Evolutionary conservation across 2,888 invertebrate genomes (phyloP).

Genomic region (Urechis unicinctus): DNA sequence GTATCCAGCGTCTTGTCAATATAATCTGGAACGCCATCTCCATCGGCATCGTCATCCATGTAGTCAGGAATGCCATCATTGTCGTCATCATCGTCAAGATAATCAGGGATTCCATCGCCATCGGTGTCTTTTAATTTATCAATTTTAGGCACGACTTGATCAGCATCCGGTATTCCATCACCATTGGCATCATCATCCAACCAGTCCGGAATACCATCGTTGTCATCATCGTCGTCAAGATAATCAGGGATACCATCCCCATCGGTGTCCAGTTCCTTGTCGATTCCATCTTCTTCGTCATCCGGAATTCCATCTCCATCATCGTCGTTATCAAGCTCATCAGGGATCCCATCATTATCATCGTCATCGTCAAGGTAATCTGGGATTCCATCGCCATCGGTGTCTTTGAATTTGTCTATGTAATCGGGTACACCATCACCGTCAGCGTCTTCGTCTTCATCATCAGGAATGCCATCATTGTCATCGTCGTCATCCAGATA

Average conservation of each 20-base stretch:
- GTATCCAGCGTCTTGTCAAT: constrained; percentile 12
- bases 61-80: constrained; percentile 25
- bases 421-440: constrained; percentile 30
- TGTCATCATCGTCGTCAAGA: constrained; percentile 15
- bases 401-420: constrained; percentile 12
- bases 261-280: constrained; percentile 12
- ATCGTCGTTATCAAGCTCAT: constrained; percentile 8
- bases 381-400: constrained; percentile 38
- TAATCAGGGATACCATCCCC: constrained; percentile 17
- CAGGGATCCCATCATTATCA: constrained; percentile 20
- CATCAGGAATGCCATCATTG: constrained; percentile 41
- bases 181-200: constrained; percentile 14
- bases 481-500: constrained; percentile 30
- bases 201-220: constrained; percentile 20
- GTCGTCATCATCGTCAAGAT: constrained; percentile 20
- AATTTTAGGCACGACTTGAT: constrained; percentile 17
- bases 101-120: constrained; percentile 19
- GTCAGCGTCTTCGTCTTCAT: constrained; percentile 24
- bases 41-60: constrained; percentile 15
- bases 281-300: constrained; percentile 22
- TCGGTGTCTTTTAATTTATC: constrained; percentile 23
- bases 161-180: constrained; percentile 18
- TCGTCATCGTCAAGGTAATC: constrained; percentile 20
- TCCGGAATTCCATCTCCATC: constrained; percentile 14
- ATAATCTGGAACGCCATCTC: constrained; percentile 28